phyloP scores from a whole-genome alignment of 2,888 invertebrate species.

The Thysanoteuthis rhombus region DNA sequence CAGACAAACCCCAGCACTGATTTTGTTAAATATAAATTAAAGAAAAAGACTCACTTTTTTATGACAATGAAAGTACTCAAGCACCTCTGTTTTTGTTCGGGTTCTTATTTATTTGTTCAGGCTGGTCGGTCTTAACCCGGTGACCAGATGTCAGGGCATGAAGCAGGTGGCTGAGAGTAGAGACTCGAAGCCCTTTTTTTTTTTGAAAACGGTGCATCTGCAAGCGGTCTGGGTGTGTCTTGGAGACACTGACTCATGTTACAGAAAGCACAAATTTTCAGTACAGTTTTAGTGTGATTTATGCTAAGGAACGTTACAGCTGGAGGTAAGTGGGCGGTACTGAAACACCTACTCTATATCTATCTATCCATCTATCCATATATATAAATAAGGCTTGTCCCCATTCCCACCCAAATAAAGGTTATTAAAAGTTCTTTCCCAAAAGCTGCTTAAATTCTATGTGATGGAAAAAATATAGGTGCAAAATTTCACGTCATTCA shows the following conservation, averaged over 20 bases:
- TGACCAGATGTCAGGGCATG: not conserved
- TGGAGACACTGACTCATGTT: not conserved
- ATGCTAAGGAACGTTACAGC: not conserved
- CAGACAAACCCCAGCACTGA: too few species aligned
- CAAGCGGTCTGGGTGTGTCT: not conserved
- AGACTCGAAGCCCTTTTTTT: not conserved
- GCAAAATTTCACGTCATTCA: too few species aligned
- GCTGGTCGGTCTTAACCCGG: not conserved
- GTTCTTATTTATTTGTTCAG: not conserved
- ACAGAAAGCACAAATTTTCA: not conserved
- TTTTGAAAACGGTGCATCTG: not conserved
- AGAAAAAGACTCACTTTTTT: not conserved
- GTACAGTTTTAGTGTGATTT: not conserved
- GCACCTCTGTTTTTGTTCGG: not conserved
- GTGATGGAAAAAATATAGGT: too few species aligned
- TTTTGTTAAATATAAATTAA: too few species aligned
- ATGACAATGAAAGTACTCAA: not conserved
- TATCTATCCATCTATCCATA: not conserved
- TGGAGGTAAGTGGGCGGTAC: not conserved
- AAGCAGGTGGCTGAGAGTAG: not conserved
- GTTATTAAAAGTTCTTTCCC: too few species aligned
- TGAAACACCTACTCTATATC: not conserved
- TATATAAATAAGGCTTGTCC: too few species aligned
- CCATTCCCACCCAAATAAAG: too few species aligned
- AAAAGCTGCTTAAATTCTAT: too few species aligned